Percentiles rank a stretch among this genome's conserved stretches.
Conservation (phyloP, 2,113 vertebrate genomes). For the Haemorhous mexicanus region DNA sequence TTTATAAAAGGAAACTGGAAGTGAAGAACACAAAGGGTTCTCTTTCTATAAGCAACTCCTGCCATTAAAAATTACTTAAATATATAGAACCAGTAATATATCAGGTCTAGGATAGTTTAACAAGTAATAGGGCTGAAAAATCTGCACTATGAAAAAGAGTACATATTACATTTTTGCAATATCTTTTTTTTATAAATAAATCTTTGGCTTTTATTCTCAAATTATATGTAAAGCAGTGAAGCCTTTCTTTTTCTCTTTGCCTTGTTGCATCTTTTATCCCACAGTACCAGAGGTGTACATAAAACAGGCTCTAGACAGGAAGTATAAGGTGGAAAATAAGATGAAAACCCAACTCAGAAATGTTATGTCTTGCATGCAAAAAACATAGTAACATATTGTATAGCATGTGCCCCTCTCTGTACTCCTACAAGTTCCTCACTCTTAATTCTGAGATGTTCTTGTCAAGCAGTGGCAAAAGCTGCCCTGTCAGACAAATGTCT, state of each 20-base stretch:
- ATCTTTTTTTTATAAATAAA: neutral
- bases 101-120: neutral
- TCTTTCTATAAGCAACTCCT: neutral
- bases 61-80: neutral
- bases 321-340: neutral
- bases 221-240: neutral
- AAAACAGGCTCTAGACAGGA: neutral
- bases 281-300: neutral
- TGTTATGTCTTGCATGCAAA: neutral
- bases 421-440: accelerated
- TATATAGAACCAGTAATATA: neutral
- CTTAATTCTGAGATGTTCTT: neutral
- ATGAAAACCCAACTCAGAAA: neutral
- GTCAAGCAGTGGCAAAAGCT: neutral
- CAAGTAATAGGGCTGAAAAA: neutral
- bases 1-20: neutral
- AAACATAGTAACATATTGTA: neutral
- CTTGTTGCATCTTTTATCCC: neutral
- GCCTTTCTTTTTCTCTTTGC: neutral
- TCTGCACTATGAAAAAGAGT: neutral
- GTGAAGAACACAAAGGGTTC: neutral
- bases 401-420: accelerated
- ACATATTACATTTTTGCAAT: neutral
- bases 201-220: neutral
- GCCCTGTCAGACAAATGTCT: accelerated